Evolutionary conservation across 2,888 invertebrate species (phyloP).

Genomic region (Metacarcinus magister): DNA sequence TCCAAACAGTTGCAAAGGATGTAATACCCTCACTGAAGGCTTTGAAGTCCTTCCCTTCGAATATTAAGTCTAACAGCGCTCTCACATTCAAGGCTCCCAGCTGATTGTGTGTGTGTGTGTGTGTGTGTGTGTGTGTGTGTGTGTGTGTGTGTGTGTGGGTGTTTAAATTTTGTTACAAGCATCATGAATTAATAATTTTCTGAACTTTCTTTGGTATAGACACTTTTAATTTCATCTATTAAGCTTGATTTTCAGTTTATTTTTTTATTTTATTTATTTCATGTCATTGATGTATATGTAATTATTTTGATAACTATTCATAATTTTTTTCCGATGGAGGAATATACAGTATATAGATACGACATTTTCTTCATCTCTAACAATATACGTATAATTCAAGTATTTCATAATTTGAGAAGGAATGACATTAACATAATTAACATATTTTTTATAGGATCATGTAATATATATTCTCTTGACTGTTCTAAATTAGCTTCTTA

Average conservation of each 20-base stretch:
- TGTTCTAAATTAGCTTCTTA: no score
- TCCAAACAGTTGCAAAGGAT: conserved; percentile 28
- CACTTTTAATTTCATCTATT: no score
- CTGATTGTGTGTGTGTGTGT: not conserved
- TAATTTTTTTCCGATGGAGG: not conserved
- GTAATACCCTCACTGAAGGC: not conserved
- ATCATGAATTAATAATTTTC: not conserved
- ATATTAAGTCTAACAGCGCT: not conserved
- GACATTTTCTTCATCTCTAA: no score
- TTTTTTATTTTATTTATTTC: no score
- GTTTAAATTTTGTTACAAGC: not conserved
- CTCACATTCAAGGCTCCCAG: not conserved
- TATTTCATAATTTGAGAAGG: no score
- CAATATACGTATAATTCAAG: no score
- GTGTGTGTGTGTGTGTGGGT: conserved; percentile 54
- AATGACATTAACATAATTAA: no score
- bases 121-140: conserved; percentile 57
- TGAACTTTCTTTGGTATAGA: not conserved
- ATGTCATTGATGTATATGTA: no score
- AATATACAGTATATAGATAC: no score
- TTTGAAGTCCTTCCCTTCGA: not conserved
- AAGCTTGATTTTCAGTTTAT: no score
- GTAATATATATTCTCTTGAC: no score
- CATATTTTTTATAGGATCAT: not conserved
- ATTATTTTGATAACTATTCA: no score